Base-by-base conservation (phyloP, 2,797 vertebrate species). In the Sardinella longiceps region DNA sequence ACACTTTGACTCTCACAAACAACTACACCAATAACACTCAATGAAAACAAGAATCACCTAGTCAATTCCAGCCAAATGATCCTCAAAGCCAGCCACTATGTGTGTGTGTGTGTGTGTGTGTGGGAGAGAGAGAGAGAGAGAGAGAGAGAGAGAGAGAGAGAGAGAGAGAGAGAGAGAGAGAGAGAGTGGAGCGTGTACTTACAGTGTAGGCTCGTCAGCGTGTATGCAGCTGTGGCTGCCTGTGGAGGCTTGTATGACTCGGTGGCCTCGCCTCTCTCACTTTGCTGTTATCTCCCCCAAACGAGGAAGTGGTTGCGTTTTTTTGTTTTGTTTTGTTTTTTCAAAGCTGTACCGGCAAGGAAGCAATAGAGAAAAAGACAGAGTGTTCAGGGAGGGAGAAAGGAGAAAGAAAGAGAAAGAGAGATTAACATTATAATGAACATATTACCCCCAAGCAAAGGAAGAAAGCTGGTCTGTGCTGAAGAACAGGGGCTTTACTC, bases 151-250 rank as follows among this genome's bases (percentile, higher is more conserved):
- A 33, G 37, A n/a, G n/a, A n/a, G 1, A 63, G 48, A 74, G 28
- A 28, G n/a, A 28, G 9, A 14, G 30, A 37, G 33, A 39, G 28
- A 39, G 15, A 1, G 33, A 7, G 70, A 43, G 70, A 7, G 6
- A 77, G 20, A 74, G 83, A 33, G 37, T n/a, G n/a, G n/a, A n/a
- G n/a, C n/a, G n/a, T 82, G 81, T 90, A 94, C 93, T 94, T 86
- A 93, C 93, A 85, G 81, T 70, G 23, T 89, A 80, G 9, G 6
- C 10, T 53, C 6, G 48, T 77, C 30, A 10, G 84, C 23, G 70
- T 18, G 12, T 50, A 50, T 43, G 1, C 30, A 83, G 87, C 14
- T 77, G 18, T 23, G 37, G 33, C 37, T 77, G 70, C 70, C 70
- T 77, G 70, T 77, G 70, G 2, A 18, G 70, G 37, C 70, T 77